Percentiles rank a stretch among this genome's conserved stretches.
phyloP scores from a whole-genome alignment of 2,113 vertebrate species.

The Glareola pratincola region DNA sequence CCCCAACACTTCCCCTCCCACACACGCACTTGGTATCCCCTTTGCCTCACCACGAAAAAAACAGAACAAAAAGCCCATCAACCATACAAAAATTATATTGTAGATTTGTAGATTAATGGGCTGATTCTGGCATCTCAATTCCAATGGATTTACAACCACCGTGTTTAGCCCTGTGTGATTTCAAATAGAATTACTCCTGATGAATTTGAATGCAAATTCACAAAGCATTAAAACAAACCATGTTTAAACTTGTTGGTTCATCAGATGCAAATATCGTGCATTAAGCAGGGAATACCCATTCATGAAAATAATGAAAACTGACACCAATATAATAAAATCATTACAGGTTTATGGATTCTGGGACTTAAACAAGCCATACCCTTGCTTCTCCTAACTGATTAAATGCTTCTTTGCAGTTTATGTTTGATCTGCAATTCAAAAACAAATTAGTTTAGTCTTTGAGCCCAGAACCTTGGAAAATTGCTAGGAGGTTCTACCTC shows the following conservation, averaged over 20 bases:
- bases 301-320: slow-evolving; percentile 71
- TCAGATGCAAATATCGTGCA: slow-evolving; percentile 59
- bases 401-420: slow-evolving; percentile 39
- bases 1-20: background rate
- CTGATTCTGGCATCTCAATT: slow-evolving; percentile 65
- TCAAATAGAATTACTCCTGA: slow-evolving; percentile 74
- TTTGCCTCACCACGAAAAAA: background rate
- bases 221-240: slow-evolving; percentile 69
- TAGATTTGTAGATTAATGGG: slow-evolving; percentile 57
- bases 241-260: slow-evolving; percentile 64
- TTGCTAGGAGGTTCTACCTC: slow-evolving; percentile 42
- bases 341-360: slow-evolving; percentile 64
- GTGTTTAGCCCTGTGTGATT: slow-evolving; percentile 70
- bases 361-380: slow-evolving; percentile 52
- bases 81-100: slow-evolving; percentile 28
- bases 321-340: slow-evolving; percentile 70
- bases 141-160: slow-evolving; percentile 68
- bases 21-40: background rate
- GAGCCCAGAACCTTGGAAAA: slow-evolving; percentile 51
- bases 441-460: slow-evolving; percentile 56
- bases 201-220: slow-evolving; percentile 78
- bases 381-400: slow-evolving; percentile 67
- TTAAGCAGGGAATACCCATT: slow-evolving; percentile 68
- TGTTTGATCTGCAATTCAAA: slow-evolving; percentile 53
- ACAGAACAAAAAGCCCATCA: slow-evolving; percentile 21